phyloP scores from a whole-genome alignment of 2,113 vertebrate genomes.

The Pardalotus punctatus region DNA sequence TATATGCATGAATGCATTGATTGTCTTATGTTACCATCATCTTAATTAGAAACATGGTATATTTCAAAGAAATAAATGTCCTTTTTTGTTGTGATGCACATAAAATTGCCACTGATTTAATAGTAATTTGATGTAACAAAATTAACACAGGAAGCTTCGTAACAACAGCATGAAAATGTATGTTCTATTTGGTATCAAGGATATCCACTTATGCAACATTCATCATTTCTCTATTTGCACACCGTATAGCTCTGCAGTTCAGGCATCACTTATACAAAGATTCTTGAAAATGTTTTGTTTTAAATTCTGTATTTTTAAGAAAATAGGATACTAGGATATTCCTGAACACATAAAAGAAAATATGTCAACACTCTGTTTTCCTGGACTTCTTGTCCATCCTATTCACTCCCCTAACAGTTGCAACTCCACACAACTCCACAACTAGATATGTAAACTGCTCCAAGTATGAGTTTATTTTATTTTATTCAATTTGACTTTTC shows the following conservation, averaged over 20 bases:
- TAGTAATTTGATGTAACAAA: constrained; percentile 1
- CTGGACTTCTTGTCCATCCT: neutral
- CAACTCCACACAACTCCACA: neutral
- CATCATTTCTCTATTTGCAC: neutral
- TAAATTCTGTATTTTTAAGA: neutral
- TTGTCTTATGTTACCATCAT: neutral
- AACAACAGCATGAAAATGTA: neutral
- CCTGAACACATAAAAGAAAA: neutral
- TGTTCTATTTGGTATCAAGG: neutral
- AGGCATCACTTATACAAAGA: neutral
- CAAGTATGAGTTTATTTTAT: neutral
- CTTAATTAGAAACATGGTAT: neutral
- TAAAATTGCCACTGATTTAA: neutral
- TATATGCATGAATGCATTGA: neutral
- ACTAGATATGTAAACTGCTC: neutral
- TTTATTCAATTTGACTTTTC: neutral
- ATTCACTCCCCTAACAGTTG: neutral
- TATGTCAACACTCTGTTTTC: neutral
- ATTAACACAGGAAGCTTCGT: neutral
- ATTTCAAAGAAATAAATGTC: constrained; percentile 19
- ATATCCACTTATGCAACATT: neutral
- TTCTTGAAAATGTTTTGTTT: neutral
- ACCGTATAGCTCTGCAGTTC: neutral
- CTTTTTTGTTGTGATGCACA: neutral
- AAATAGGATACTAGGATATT: neutral